Evolutionary conservation across 2,888 invertebrate genomes (phyloP), one percentile per base, ranked within the genome.

Genomic region (Leucozona laternaria): DNA sequence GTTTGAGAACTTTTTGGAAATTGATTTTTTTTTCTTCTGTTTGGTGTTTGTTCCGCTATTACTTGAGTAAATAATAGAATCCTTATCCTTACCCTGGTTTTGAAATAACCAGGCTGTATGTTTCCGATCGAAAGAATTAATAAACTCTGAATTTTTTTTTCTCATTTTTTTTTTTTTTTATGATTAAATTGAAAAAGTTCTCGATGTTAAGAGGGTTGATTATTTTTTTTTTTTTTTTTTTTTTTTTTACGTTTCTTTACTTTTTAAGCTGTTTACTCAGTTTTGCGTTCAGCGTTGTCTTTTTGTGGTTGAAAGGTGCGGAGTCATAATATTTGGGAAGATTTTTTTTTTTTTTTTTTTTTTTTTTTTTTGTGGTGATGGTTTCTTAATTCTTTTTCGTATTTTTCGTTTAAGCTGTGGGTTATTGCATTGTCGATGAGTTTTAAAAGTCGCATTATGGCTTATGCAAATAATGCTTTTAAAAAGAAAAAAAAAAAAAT

Each of bases 101-200:
- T 22, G 4, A 48, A 48, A 48, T 28, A 62, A 62, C 40, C 45
- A 31, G 17, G 28, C 64, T 28, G 60, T 40, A 20, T 45, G 25
- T 55, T 58, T 71, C 62, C 57, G 25, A 81, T 76, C 62, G 57
- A 76, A 53, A 70, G 66, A 68, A 75, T 79, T 75, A 50, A 66
- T 66, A 76, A 68, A 45, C 22, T 48, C 13, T 6, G 13, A 31
- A n/a, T 64, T 15, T 37, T 11, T 37, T 37, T 55, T n/a, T n/a
- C n/a, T n/a, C n/a, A n/a, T n/a, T 43, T 3, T 6, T 8, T 28
- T n/a, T 55, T 55, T 55, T 22, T 78, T 68, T 78, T 68, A 4
- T 70, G 17, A 8, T 4, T 22, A 84, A 84, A 79, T 84, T 79
- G 80, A 45, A 84, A 84, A 84, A 80, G 48, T 84, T 84, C 45